Evolutionary conservation across 2,888 invertebrate species (phyloP), one percentile per base, ranked within the genome.

Genomic region (Formica aserva): DNA sequence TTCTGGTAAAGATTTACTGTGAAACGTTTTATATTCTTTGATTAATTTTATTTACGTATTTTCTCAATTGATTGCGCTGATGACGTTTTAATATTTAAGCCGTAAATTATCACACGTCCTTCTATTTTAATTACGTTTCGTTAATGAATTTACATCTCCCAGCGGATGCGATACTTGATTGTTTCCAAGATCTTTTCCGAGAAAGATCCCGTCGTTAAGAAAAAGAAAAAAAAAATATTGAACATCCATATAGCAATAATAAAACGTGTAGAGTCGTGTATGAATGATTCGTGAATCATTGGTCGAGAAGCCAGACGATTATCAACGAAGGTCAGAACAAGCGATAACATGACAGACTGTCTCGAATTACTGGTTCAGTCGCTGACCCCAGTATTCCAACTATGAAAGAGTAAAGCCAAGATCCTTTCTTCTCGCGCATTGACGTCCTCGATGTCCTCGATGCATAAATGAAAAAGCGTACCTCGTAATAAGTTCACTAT

Each of bases 231-330:
- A 18, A 32, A 67, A 69, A 22, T 32, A 86, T 82, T 69, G 35
- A 69, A 71, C 45, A 22, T 45, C 8, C 65, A 35, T 55, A 32
- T 15, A 60, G 11, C 32, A 13, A 9, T 48, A 67, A 72, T 78
- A 63, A 66, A 71, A 62, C 52, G 35, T 62, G 22, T 29, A 62
- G 62, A 65, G 55, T 60, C 84, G 76, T 60, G 26, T 76, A 65
- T 63, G 74, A 71, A 72, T 15, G 11, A 41, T 60, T 75, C 87
- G 87, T 86, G 89, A 89, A 86, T 89, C 87, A 85, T 63, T 87
- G 66, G 60, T 26, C 22, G 82, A 72, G 57, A 86, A 83, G 83
- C 76, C 89, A 82, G 65, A 52, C 78, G 80, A 63, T 89, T 88
- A 88, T 88, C 88, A 69, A 13, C 26, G 41, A 82, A 74, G 86